These are phyloP conservation scores for Labroides dimidiatus DNA, from an alignment of 2,797 vertebrate genomes.

Conservation along the genomic window DNA sequence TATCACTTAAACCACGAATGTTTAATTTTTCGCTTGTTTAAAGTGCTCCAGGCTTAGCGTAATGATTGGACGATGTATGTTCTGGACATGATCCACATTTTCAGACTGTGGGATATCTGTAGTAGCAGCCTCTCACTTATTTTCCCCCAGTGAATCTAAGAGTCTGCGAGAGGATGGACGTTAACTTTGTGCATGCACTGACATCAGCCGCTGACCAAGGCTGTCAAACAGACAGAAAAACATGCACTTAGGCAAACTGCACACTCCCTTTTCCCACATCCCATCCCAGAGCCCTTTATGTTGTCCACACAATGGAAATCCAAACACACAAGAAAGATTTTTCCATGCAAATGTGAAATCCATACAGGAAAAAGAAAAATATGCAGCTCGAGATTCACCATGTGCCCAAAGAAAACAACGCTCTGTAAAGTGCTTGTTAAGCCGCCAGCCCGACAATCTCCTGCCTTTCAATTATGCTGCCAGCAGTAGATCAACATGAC, in stretches of 20 bases:
- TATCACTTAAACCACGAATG: conserved; percentile 71
- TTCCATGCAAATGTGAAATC: conserved; percentile 88
- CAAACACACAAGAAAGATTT: conserved; percentile 86
- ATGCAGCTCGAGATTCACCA: conserved; percentile 76
- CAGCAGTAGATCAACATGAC: conserved; percentile 81
- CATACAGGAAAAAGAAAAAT: conserved; percentile 84
- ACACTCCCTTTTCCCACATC: conserved; percentile 84
- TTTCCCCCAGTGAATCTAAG: conserved; percentile 78
- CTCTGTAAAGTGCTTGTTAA: conserved; percentile 69
- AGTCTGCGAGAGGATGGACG: conserved; percentile 74
- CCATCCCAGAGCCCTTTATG: conserved; percentile 82
- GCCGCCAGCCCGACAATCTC: conserved; percentile 70
- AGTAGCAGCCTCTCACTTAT: conserved; percentile 77
- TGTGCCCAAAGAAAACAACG: conserved; percentile 81
- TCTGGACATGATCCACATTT: conserved; percentile 76
- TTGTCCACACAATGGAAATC: conserved; percentile 87
- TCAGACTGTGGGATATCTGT: conserved; percentile 79
- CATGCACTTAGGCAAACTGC: conserved; percentile 83
- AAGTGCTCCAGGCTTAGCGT: conserved; percentile 67
- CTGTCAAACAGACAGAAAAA: conserved; percentile 85
- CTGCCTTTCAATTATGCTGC: conserved; percentile 80
- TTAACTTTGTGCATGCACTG: conserved; percentile 77
- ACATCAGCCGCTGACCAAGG: conserved; percentile 82
- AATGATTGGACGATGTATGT: conserved; percentile 80
- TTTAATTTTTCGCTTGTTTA: conserved; percentile 76